Evolutionary conservation across 2,113 vertebrate genomes (phyloP).

Genomic region (Egretta garzetta): DNA sequence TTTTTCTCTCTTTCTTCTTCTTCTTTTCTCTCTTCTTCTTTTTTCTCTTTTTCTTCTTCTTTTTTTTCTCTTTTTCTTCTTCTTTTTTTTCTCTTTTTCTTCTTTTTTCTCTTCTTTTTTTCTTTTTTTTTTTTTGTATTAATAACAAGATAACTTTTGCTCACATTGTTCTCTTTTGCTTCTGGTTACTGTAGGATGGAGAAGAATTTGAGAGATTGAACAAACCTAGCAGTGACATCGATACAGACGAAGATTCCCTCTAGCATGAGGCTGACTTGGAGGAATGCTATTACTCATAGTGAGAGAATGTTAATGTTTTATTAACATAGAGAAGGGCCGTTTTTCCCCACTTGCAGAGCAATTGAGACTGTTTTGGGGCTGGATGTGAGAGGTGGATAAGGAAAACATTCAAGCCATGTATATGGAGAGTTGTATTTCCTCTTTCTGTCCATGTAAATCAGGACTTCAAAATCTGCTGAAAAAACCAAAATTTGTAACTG

Average conservation of each 20-base stretch:
- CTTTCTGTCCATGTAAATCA: background rate
- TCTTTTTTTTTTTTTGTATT: background rate
- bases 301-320: background rate
- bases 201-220: conserved; percentile 92
- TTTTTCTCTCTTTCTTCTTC: no score
- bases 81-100: no score
- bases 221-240: conserved; percentile 85
- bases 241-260: conserved; percentile 90
- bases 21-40: no score
- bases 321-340: background rate
- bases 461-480: background rate
- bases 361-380: background rate
- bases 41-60: no score
- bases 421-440: background rate
- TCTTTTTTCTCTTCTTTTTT: no score
- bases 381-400: background rate
- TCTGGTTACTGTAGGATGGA: conserved; percentile 84
- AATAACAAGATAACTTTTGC: background rate
- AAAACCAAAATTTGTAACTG: background rate
- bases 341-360: background rate
- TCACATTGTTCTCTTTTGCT: background rate
- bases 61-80: no score
- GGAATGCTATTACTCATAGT: background rate
- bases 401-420: background rate
- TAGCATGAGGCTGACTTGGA: background rate